Base-by-base conservation (phyloP, 2,888 invertebrate species). In the Noctua janthe region DNA sequence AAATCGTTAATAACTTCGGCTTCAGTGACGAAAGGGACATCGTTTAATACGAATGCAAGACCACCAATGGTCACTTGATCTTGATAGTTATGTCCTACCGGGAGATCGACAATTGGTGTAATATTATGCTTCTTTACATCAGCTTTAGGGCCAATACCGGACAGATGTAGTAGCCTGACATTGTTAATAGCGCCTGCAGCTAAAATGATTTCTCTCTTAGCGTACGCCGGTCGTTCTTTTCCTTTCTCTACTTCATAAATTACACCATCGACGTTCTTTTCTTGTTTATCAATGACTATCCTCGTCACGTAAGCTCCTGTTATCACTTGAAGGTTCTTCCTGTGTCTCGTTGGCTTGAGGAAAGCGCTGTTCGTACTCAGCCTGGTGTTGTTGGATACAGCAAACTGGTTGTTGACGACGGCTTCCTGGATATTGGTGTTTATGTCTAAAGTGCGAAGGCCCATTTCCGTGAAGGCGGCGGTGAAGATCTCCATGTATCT, bases 51-150 rank as follows among this genome's bases (percentile, higher is more conserved):
- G 84, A 97, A 97, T 1, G 97, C 94, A 76, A 97, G 91, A 39
- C 97, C 97, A 23, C 97, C 97, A 47, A 95, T 95, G 2, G 96
- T 94, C 0, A 97, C 96, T 89, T 97, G 97, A 87, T 97, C 97
- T 92, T 95, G 96, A 89, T 96, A 97, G 86, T 96, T 95, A 13
- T 92, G 83, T 4, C 97, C 97, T 4, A 97, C 97, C 5, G 97
- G 97, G 29, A 96, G 92, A 76, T 96, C 93, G 1, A 94, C 83
- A 20, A 95, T 78, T 1, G 92, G 84, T 20, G 94, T 94, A 49
- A 97, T 95, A 76, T 97, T 97, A 76, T 94, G 92, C 86, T 95
- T 96, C 77, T 92, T 93, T 39, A 97, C 82, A 86, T 96, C 96
- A 35, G 85, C 88, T 79, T 92, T 92, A 39, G 96, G 96, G 29